phyloP scores from a whole-genome alignment of 1,140 invertebrate species.

The Mercenaria mercenaria region DNA sequence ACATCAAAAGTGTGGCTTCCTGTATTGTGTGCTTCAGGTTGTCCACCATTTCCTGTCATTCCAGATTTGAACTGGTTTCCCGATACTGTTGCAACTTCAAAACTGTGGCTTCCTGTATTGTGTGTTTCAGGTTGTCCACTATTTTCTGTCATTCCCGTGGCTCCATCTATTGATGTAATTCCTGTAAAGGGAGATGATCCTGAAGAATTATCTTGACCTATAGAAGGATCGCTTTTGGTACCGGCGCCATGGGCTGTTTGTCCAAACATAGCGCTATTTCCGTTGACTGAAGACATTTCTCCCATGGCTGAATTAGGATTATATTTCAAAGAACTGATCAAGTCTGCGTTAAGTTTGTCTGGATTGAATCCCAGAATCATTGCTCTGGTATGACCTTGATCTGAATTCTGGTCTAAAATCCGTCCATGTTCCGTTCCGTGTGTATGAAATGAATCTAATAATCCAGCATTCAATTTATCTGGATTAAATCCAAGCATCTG shows the following conservation, averaged over 20 bases:
- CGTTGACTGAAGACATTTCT: not conserved
- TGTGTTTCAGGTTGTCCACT: not conserved
- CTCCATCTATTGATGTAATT: not conserved
- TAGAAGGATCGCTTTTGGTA: not conserved
- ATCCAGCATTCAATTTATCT: not conserved
- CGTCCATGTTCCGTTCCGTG: not conserved
- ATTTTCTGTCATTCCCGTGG: not conserved
- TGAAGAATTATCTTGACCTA: not conserved
- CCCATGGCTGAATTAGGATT: conserved; percentile 28
- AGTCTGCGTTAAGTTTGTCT: conserved; percentile 14
- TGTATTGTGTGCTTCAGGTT: not conserved
- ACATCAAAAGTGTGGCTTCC: not conserved
- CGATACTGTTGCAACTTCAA: not conserved
- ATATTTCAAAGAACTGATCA: conserved; percentile 29
- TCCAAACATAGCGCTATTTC: not conserved
- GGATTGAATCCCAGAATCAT: conserved; percentile 25
- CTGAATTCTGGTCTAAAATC: not conserved
- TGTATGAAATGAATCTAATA: not conserved
- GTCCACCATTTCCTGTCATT: not conserved
- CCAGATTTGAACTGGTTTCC: no score
- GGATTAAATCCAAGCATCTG: not conserved
- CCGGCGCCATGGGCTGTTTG: not conserved
- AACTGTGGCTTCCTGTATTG: not conserved
- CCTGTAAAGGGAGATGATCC: not conserved
- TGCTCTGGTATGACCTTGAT: not conserved